Evolutionary conservation across 1,140 invertebrate genomes (phyloP).

Genomic region (Drosophila sp.): DNA sequence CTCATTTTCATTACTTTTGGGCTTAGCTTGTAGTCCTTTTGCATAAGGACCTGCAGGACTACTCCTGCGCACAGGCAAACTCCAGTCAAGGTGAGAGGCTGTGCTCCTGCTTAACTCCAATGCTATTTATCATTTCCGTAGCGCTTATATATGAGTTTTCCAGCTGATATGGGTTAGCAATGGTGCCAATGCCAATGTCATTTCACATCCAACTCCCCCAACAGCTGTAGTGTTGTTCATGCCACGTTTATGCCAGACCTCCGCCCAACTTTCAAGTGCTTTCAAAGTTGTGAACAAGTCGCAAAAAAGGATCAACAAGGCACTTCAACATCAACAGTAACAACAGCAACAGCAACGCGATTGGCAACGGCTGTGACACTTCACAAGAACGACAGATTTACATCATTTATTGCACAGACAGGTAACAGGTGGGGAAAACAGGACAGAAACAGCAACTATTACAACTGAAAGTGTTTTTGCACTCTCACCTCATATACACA

Average conservation of each 20-base stretch:
- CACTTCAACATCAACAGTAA: conserved; percentile 50
- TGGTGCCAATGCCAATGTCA: conserved; percentile 20
- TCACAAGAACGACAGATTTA: conserved; percentile 67
- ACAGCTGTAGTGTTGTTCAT: conserved; percentile 62
- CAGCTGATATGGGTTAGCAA: conserved; percentile 18
- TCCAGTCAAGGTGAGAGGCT: conserved; percentile 31
- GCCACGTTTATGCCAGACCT: conserved; percentile 22
- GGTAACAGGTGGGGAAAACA: conserved; percentile 46
- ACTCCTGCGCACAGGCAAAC: background rate
- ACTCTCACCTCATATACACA: background rate
- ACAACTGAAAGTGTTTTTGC: background rate
- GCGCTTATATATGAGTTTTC: conserved; percentile 58
- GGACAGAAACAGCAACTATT: conserved; percentile 37
- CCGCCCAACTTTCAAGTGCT: conserved; percentile 27
- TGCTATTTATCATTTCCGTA: conserved; percentile 74
- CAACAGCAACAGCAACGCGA: conserved; percentile 7
- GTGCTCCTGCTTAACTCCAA: conserved; percentile 52
- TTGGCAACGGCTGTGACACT: conserved; percentile 64
- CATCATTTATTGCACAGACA: conserved; percentile 74
- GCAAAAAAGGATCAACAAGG: conserved; percentile 69
- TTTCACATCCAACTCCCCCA: conserved; percentile 32
- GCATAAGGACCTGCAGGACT: conserved; percentile 26
- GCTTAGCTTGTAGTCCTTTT: conserved; percentile 44
- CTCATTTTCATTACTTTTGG: conserved; percentile 78
- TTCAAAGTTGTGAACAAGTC: conserved; percentile 71